These are phyloP conservation scores for Diplodus puntazzo DNA, from an alignment of 2,797 vertebrate species.

Conservation along the genomic window DNA sequence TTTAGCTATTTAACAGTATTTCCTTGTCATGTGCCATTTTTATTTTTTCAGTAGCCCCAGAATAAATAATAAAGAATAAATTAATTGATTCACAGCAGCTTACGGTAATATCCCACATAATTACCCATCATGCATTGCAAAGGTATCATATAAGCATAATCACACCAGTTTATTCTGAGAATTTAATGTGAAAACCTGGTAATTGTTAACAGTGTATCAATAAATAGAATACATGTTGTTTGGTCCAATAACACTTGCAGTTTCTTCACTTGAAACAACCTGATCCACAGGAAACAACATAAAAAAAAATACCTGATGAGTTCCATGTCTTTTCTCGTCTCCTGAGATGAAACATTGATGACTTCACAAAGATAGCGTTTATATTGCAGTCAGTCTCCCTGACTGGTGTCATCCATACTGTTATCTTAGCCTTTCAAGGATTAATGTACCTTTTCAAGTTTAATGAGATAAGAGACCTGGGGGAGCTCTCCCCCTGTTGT, in stretches of 20 bases:
- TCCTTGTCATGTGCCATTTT: too few relatives aligned
- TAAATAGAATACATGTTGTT: too few relatives aligned
- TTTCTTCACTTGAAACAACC: conserved; percentile 16
- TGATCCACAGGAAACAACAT: not conserved
- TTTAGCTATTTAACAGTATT: too few relatives aligned
- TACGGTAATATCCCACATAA: too few relatives aligned
- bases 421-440: conserved; percentile 88
- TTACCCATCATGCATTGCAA: too few relatives aligned
- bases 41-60: too few relatives aligned
- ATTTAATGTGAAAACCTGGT: too few relatives aligned
- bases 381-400: conserved; percentile 72
- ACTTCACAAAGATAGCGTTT: conserved; percentile 71
- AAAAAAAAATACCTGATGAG: conserved; percentile 31
- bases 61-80: too few relatives aligned
- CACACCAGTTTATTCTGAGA: too few relatives aligned
- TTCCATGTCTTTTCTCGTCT: conserved; percentile 47
- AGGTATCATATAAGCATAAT: too few relatives aligned
- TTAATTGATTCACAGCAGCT: too few relatives aligned
- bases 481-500: conserved; percentile 84
- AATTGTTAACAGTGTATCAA: too few relatives aligned
- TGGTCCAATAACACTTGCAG: not conserved
- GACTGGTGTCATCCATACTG: conserved; percentile 76
- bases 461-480: conserved; percentile 93
- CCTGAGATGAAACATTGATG: conserved; percentile 70
- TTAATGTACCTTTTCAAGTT: conserved; percentile 94